Conservation (phyloP, 2,113 vertebrate genomes). For the Heterotilapia buettikoferi region DNA sequence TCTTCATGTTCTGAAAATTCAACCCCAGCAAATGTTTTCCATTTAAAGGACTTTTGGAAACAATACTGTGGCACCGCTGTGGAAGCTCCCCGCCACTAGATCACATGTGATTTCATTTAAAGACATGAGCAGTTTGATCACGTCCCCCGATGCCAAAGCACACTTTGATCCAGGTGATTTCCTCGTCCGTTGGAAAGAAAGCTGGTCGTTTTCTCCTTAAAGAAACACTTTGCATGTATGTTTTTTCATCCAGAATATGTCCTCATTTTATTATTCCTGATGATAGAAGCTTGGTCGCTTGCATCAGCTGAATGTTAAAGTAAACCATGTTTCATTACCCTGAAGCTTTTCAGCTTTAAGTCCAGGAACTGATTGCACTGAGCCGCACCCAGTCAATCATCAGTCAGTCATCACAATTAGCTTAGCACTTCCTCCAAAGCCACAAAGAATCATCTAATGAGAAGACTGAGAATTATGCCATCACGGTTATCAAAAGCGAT, state of each 20-base stretch:
- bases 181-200: conserved; percentile 1
- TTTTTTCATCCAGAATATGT: background rate
- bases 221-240: background rate
- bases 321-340: background rate
- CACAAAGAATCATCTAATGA: conserved; percentile 47
- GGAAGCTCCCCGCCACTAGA: conserved; percentile 30
- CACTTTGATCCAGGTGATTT: conserved; percentile 63
- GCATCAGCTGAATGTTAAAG: background rate
- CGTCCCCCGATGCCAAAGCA: conserved; percentile 33
- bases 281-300: background rate
- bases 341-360: background rate
- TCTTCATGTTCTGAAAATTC: background rate
- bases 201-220: background rate
- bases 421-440: background rate
- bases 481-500: conserved; percentile 48
- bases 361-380: background rate
- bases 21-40: conserved; percentile 58
- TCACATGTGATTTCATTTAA: conserved; percentile 61
- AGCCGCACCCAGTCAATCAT: conserved; percentile 10
- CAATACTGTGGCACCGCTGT: conserved; percentile 29
- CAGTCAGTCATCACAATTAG: conserved; percentile 26
- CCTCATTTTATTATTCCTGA: background rate
- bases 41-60: conserved; percentile 53
- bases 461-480: conserved; percentile 32
- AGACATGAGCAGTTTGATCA: conserved; percentile 43